phyloP scores from a whole-genome alignment of 1,140 invertebrate species.

The Ceratina calcarata region DNA sequence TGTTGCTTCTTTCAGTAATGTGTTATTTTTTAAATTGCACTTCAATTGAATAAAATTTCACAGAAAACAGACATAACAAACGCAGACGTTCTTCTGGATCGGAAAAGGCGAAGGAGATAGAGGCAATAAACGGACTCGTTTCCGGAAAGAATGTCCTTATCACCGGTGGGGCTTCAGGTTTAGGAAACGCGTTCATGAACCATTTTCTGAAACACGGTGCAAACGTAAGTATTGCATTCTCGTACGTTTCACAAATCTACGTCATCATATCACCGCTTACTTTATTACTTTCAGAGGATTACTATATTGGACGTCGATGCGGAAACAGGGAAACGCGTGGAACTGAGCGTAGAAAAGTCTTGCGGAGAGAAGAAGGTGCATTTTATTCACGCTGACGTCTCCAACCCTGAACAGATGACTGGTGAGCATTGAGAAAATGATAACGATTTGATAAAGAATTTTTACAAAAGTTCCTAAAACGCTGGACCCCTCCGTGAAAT shows the following conservation, averaged over 20 bases:
- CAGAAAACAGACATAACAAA: slow-evolving; percentile 6
- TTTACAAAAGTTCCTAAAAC: neutral
- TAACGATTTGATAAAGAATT: neutral
- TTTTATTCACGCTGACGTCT: slow-evolving; percentile 70
- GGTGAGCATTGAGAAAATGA: slow-evolving; percentile 53
- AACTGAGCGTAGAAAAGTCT: slow-evolving; percentile 63
- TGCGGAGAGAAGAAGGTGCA: slow-evolving; percentile 63
- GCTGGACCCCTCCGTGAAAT: neutral
- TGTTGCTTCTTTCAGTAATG: too few species aligned
- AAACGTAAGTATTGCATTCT: slow-evolving; percentile 69
- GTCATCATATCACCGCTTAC: neutral
- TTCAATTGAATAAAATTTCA: neutral
- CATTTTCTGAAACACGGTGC: slow-evolving; percentile 77
- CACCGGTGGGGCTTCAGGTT: slow-evolving; percentile 79
- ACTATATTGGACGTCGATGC: slow-evolving; percentile 70
- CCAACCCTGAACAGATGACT: slow-evolving; percentile 60
- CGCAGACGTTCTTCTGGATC: slow-evolving; percentile 64
- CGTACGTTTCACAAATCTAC: too few species aligned
- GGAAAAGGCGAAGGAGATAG: slow-evolving; percentile 69
- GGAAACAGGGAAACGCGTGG: slow-evolving; percentile 51
- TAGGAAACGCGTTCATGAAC: slow-evolving; percentile 78
- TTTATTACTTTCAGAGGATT: slow-evolving; percentile 63
- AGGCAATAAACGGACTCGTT: slow-evolving; percentile 66
- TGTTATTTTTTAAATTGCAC: neutral
- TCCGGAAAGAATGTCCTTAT: slow-evolving; percentile 78